phyloP scores from a whole-genome alignment of 2,888 invertebrate species.

The Ellobium chinense region DNA sequence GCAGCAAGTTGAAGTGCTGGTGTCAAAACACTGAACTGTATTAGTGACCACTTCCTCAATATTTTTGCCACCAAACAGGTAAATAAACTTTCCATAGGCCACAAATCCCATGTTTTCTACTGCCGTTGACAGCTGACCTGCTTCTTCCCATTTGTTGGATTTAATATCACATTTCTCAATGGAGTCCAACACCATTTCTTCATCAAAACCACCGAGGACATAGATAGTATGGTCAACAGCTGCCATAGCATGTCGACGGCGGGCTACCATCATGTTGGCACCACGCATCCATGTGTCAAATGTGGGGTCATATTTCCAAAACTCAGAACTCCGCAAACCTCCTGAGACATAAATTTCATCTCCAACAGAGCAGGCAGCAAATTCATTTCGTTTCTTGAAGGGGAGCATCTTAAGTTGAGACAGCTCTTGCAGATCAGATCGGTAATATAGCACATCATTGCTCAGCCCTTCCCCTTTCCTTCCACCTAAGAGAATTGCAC shows the following conservation, averaged over 20 bases:
- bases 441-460: constrained; percentile 71
- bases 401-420: constrained; percentile 66
- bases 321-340: constrained; percentile 71
- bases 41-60: constrained; percentile 73
- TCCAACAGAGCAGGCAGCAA: constrained; percentile 68
- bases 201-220: constrained; percentile 73
- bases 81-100: constrained; percentile 66
- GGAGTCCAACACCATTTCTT: constrained; percentile 68
- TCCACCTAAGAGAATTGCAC: constrained; percentile 70
- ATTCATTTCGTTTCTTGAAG: constrained; percentile 73
- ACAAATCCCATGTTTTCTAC: constrained; percentile 76
- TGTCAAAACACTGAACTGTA: constrained; percentile 70
- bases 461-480: constrained; percentile 70
- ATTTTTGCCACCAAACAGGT: constrained; percentile 73
- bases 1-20: constrained; percentile 60
- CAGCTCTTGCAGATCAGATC: constrained; percentile 66
- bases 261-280: constrained; percentile 65
- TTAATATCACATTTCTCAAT: constrained; percentile 71
- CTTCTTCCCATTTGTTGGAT: constrained; percentile 67
- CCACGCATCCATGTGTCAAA: constrained; percentile 73
- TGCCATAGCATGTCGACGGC: constrained; percentile 72
- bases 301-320: constrained; percentile 73
- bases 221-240: constrained; percentile 71
- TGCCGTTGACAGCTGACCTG: constrained; percentile 62
- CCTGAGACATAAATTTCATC: constrained; percentile 73